Conservation (phyloP, 2,888 invertebrate species). For the Philereme vetulata region DNA sequence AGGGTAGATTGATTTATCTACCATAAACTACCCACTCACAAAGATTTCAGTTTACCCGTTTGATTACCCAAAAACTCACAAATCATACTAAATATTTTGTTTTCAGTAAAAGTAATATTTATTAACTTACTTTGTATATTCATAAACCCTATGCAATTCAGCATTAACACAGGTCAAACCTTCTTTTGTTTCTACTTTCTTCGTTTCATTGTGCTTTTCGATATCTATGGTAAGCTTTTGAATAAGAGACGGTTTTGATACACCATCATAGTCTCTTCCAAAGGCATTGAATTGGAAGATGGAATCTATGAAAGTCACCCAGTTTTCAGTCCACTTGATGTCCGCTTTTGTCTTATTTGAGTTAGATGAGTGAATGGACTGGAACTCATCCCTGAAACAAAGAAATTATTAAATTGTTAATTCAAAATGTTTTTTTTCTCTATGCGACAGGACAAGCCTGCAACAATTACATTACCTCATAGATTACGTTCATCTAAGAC, state of each 20-base stretch:
- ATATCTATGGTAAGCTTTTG: constrained; percentile 42
- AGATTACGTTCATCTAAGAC: too few species aligned
- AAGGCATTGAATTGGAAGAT: constrained; percentile 48
- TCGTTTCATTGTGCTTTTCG: constrained; percentile 33
- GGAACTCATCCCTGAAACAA: constrained; percentile 44
- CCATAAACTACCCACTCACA: too few species aligned
- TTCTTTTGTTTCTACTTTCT: constrained; percentile 3
- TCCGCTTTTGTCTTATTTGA: constrained; percentile 37
- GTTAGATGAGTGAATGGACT: constrained; percentile 43
- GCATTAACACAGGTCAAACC: constrained; percentile 32
- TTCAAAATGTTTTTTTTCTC: background rate
- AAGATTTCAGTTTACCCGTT: too few species aligned
- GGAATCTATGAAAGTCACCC: constrained; percentile 49
- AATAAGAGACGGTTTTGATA: constrained; percentile 43
- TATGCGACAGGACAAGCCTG: too few species aligned
- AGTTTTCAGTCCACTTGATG: constrained; percentile 46
- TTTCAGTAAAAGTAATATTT: background rate
- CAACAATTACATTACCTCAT: too few species aligned
- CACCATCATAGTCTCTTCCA: constrained; percentile 40
- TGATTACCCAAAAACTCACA: too few species aligned
- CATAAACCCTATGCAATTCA: constrained; percentile 32
- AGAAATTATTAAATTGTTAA: background rate
- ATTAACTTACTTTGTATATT: constrained; percentile 39
- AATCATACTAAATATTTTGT: too few species aligned
- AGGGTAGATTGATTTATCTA: too few species aligned